Conservation (phyloP, 2,797 vertebrate species). For the Psittacula derbiana region DNA sequence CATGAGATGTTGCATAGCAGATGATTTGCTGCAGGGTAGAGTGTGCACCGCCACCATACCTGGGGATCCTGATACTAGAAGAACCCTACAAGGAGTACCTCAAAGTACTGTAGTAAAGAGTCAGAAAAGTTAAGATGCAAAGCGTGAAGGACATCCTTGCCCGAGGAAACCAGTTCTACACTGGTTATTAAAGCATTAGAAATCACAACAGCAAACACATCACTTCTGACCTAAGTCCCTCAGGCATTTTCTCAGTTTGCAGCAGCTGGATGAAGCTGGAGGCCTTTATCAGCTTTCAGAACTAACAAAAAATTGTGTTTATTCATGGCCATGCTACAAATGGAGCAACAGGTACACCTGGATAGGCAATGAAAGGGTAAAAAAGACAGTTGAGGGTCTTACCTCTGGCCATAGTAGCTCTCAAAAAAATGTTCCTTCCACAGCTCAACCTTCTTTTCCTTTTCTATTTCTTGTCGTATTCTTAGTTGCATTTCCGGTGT, state of each 20-base stretch:
- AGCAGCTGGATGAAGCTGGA: neutral
- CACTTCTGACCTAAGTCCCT: accelerated
- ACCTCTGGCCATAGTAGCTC: slow-evolving; percentile 97
- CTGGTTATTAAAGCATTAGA: neutral
- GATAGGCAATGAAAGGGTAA: accelerated
- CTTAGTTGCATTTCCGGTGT: slow-evolving; percentile 95
- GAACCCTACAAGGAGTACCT: accelerated
- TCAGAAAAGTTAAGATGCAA: neutral
- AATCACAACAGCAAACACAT: neutral
- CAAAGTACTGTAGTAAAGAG: accelerated
- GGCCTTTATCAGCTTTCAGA: neutral
- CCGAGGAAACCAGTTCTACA: accelerated
- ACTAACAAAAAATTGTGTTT: accelerated
- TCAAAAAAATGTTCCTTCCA: slow-evolving; percentile 98
- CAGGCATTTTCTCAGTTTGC: accelerated
- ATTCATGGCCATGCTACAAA: accelerated
- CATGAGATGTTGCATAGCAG: accelerated
- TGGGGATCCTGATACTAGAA: neutral
- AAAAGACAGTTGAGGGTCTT: slow-evolving; percentile 38
- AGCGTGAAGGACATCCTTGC: neutral
- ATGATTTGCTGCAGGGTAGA: neutral
- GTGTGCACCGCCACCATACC: neutral
- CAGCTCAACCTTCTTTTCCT: slow-evolving; percentile 94
- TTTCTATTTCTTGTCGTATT: slow-evolving; percentile 95
- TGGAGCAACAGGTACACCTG: accelerated